Conservation (phyloP, 2,113 vertebrate species). For the Felis catus region F.catus_Fca126_mat1.0 CM031413.1:1511001-1511500, state of each 20-base stretch:
- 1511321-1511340: background rate
- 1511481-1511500: background rate
- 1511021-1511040: too few relatives aligned
- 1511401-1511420: background rate
- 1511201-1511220: background rate
- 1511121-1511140: accelerated
- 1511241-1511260: background rate
- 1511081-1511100: too few relatives aligned
- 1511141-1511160: accelerated
- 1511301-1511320: background rate
- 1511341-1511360: background rate
- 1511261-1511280: background rate
- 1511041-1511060: too few relatives aligned
- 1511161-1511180: background rate
- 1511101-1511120: background rate
- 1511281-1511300: background rate
- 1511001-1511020: too few relatives aligned
- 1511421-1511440: background rate
- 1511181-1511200: accelerated
- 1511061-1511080: too few relatives aligned
- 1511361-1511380: accelerated
- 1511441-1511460: background rate
- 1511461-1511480: background rate
- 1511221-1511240: background rate
- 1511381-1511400: background rate